Evolutionary conservation across 2,888 invertebrate species (phyloP), one percentile per base, ranked within the genome.

Genomic region (Drosophila incognita): DNA sequence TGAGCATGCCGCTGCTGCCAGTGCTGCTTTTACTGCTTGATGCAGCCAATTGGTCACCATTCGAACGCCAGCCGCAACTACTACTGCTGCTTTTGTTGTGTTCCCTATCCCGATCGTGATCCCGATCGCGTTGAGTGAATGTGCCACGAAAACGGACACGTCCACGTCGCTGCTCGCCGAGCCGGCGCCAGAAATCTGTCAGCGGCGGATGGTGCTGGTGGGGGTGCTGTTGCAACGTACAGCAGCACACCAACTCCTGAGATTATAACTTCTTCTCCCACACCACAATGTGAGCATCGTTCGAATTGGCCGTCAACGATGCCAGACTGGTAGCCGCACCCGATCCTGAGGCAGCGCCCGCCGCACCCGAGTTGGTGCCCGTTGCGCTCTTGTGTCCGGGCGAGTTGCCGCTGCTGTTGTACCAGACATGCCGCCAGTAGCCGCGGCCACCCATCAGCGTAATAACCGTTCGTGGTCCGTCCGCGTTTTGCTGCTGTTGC

Each of bases 391-490:
- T 86, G 56, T 83, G 89, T 5, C 76, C 67, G n/a, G 83, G 94
- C 76, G 93, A 92, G 15, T 75, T 86, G 31, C 88, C 72, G 59
- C 80, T 91, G 52, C 64, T 69, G 61, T 91, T 92, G 91, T 96
- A 95, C 88, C 96, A 95, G 24, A 96, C 95, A 88, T 97, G 97
- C 65, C 97, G 94, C 96, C 97, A 97, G 91, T 98, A 98, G 4
- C 98, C 98, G 15, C 97, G 94, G 2, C 98, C 98, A 0, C 98
- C 98, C 94, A 97, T 97, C 60, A 98, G 93, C 0, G 97, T 97
- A 51, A 98, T 95, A 33, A 98, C 96, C 0, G 98, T 98, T 72
- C 96, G 94, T 78, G 96, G 92, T 74, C 95, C 94, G 85, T 94
- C 92, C 15, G 90, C 87, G 46, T 75, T 87, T 49, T 87, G 89